These are phyloP conservation scores for Ptilodon capucinus DNA, from an alignment of 2,888 invertebrate species.

Conservation along the genomic window DNA sequence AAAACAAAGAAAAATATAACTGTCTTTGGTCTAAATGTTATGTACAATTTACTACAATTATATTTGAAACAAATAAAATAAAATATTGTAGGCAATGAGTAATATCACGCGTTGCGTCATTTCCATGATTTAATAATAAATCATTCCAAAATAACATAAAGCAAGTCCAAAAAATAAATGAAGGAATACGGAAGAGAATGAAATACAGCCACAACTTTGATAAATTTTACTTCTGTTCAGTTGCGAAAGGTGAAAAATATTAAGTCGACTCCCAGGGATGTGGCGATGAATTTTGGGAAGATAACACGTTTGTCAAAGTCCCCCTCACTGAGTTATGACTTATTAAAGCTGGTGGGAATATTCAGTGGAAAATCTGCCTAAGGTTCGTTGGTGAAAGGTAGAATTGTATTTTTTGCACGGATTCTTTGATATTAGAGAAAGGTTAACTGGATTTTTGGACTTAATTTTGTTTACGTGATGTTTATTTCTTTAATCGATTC, in stretches of 20 bases:
- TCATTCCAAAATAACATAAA: conserved; percentile 15
- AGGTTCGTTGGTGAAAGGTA: too few relatives aligned
- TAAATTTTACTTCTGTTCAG: conserved; percentile 14
- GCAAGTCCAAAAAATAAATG: conserved; percentile 17
- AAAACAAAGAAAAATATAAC: too few relatives aligned
- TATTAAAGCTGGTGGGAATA: not conserved
- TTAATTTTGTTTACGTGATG: too few relatives aligned
- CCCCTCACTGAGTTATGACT: conserved; percentile 1
- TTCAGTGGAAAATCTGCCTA: not conserved
- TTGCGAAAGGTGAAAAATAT: conserved; percentile 19
- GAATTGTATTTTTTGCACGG: too few relatives aligned
- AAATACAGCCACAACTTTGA: conserved; percentile 19
- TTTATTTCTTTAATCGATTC: too few relatives aligned
- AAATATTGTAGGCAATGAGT: not conserved
- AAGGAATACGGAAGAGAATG: conserved; percentile 5
- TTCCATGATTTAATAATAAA: conserved; percentile 11
- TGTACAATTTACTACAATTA: too few relatives aligned
- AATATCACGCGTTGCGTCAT: not conserved
- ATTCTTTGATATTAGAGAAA: too few relatives aligned
- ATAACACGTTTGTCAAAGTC: conserved; percentile 10
- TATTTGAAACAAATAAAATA: not conserved
- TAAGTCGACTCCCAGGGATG: conserved; percentile 7
- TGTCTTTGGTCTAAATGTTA: too few relatives aligned
- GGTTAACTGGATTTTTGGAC: too few relatives aligned
- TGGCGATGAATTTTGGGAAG: conserved; percentile 9